These are phyloP conservation scores for Vipera latastei DNA, from an alignment of 2,797 vertebrate genomes.

Conservation along the genomic window DNA sequence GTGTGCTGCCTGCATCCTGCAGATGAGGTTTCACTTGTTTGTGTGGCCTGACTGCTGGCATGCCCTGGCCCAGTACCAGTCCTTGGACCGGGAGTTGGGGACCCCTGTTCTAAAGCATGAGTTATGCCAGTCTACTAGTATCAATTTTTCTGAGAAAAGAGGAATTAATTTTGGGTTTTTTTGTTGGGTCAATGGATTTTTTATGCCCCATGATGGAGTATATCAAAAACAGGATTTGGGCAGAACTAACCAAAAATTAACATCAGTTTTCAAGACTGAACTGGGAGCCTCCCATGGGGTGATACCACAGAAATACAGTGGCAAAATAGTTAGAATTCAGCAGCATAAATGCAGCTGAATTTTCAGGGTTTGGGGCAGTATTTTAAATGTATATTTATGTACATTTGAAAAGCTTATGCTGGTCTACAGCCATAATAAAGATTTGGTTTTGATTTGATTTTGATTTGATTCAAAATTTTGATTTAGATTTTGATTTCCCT, in stretches of 20 bases:
- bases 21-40: too few relatives aligned
- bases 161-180: not conserved
- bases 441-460: not conserved
- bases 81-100: too few relatives aligned
- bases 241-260: not conserved
- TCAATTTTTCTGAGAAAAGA: not conserved
- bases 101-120: not conserved
- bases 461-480: not conserved
- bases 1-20: too few relatives aligned
- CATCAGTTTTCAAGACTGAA: not conserved
- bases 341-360: not conserved
- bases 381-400: not conserved
- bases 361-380: not conserved
- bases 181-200: not conserved
- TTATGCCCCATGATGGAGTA: not conserved
- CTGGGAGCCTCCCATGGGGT: not conserved
- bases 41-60: too few relatives aligned
- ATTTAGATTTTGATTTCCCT: not conserved
- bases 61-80: too few relatives aligned
- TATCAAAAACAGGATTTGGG: not conserved
- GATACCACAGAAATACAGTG: not conserved
- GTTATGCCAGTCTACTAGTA: not conserved
- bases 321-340: not conserved
- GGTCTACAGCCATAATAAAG: not conserved
- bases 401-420: not conserved